A percentile compares a stretch with the other conserved stretches of the same genome.
These are phyloP conservation scores for Hydrozoanthus gracilis DNA, from an alignment of 92 coral and sea anemone species.

Conservation along the genomic window DNA sequence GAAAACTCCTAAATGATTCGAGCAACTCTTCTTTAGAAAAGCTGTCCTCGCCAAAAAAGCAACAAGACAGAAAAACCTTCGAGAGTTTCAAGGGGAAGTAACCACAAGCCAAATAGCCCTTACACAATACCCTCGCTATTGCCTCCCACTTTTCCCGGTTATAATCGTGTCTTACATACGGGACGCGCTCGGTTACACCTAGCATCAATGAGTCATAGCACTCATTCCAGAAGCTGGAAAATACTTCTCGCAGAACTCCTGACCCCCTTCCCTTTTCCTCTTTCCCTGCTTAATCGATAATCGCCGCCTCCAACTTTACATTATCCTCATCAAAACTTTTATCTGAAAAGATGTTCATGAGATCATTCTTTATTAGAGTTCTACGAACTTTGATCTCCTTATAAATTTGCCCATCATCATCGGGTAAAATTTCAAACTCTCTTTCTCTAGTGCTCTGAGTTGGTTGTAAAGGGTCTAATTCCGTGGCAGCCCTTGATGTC, in stretches of 20 bases:
- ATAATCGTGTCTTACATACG: conserved; percentile 63
- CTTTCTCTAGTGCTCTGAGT: conserved; percentile 11
- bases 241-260: conserved; percentile 65
- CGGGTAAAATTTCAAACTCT: conserved; percentile 16
- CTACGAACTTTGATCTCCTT: conserved; percentile 28
- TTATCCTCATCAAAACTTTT: background rate
- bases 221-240: conserved; percentile 66
- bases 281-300: conserved; percentile 56
- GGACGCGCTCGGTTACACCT: conserved; percentile 60
- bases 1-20: conserved; percentile 27
- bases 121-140: conserved; percentile 59
- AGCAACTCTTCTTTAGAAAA: conserved; percentile 43
- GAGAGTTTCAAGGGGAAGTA: conserved; percentile 55
- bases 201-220: conserved; percentile 60
- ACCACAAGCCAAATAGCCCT: conserved; percentile 47
- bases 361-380: conserved; percentile 6
- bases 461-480: conserved; percentile 3
- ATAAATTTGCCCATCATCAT: background rate
- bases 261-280: conserved; percentile 56
- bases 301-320: conserved; percentile 35
- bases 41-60: conserved; percentile 55
- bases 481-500: conserved; percentile 13
- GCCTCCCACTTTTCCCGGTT: conserved; percentile 70
- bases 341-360: conserved; percentile 17
- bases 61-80: conserved; percentile 40